Conservation (phyloP, 2,113 vertebrate genomes). For the Charadrius vociferus region DNA sequence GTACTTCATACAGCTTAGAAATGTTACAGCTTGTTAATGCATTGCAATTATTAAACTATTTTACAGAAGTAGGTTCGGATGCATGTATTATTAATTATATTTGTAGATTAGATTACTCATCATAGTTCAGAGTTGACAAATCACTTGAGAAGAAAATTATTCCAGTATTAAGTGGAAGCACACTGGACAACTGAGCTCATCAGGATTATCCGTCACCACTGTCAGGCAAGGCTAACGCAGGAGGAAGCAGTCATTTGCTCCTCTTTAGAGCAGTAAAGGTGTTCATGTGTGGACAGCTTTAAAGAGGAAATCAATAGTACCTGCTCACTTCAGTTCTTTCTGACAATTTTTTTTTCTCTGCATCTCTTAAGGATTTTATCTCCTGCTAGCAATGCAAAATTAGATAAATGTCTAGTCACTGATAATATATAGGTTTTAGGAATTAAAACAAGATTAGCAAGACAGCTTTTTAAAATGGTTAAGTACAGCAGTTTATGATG, state of each 20-base stretch:
- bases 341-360: not conserved
- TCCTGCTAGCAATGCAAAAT: not conserved
- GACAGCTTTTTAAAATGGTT: not conserved
- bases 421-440: not conserved
- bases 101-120: not conserved
- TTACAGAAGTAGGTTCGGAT: not conserved
- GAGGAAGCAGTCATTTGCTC: not conserved
- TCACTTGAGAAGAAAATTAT: not conserved
- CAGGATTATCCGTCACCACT: not conserved
- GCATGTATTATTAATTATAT: not conserved
- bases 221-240: not conserved
- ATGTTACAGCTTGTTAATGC: not conserved
- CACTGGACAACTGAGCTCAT: not conserved
- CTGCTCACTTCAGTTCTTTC: not conserved
- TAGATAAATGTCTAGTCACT: not conserved
- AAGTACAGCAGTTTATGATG: not conserved
- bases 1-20: not conserved
- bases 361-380: not conserved
- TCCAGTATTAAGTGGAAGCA: not conserved
- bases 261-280: not conserved
- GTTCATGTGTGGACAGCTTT: not conserved
- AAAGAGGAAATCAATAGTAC: not conserved
- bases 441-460: not conserved
- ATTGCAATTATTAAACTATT: not conserved
- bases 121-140: not conserved